phyloP scores from a whole-genome alignment of 2,888 invertebrate genomes.

The Nowickia ferox region DNA sequence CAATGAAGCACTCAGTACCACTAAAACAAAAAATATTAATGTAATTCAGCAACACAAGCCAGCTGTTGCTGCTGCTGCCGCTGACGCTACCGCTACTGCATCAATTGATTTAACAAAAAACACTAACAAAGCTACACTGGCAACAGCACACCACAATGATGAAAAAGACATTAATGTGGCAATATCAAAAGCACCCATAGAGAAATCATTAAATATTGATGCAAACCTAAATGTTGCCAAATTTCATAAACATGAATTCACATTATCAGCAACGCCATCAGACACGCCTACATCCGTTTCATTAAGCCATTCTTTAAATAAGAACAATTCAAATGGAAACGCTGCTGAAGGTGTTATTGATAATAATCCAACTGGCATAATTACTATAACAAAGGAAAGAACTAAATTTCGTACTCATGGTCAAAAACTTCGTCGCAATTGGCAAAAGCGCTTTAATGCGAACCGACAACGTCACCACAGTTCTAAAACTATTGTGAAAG shows the following conservation, averaged over 20 bases:
- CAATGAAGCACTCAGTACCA: background rate
- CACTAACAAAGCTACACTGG: constrained; percentile 57
- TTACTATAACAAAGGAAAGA: constrained; percentile 35
- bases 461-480: constrained; percentile 61
- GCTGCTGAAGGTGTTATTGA: constrained; percentile 10
- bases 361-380: constrained; percentile 39
- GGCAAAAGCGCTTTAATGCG: constrained; percentile 65
- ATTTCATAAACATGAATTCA: constrained; percentile 13
- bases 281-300: constrained; percentile 37
- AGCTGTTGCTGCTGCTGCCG: background rate
- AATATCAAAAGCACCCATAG: background rate
- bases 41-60: constrained; percentile 38
- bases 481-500: constrained; percentile 59
- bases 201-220: constrained; percentile 11
- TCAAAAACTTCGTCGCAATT: constrained; percentile 57
- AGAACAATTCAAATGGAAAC: constrained; percentile 39
- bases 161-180: constrained; percentile 3
- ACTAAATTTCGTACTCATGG: constrained; percentile 72
- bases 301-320: constrained; percentile 47
- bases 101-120: constrained; percentile 51
- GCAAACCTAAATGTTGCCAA: background rate
- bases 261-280: constrained; percentile 29
- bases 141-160: constrained; percentile 24
- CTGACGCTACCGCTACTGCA: background rate
- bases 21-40: constrained; percentile 32